Base-by-base conservation (phyloP, 2,888 invertebrate species). In the Tupiocoris notatus region DNA sequence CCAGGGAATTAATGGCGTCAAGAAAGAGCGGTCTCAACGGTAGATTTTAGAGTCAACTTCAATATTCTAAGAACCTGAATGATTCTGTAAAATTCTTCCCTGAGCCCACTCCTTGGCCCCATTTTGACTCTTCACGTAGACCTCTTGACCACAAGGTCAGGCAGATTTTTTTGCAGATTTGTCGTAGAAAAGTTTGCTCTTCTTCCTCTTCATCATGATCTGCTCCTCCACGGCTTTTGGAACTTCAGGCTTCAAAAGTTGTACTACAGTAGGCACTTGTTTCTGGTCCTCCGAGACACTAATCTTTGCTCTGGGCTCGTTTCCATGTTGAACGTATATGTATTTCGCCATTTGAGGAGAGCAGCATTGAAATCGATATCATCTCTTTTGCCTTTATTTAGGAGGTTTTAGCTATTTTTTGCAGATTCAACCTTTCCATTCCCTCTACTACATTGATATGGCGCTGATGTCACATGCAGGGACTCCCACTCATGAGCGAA, bases 371-470 rank as follows among this genome's bases (percentile, higher is more conserved):
- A 77, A 76, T 80, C 80, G 61, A 56, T 63, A 1, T 68, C 25
- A 0, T 73, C 70, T 16, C 75, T 75, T 20, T 78, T 16, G 20
- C 71, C 22, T 73, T 81, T 80, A 73, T 79, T 78, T 24, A 81
- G 54, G n/a, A 80, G 21, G 6, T 20, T 76, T 65, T 81, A 80
- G 18, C 78, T 79, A 20, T 78, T 80, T 64, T 81, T 81, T 6
- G 81, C 81, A n/a, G 80, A 75, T 76, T 81, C 80, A 1, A 80
- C 80, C 77, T 81, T 81, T 0, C 80, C 81, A 74, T 80, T 81
- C 21, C 78, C 77, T 71, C 70, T 25, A 9, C 63, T 79, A 67
- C n/a, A n/a, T n/a, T 80, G 78, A 20, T 78, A 75, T 24, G 81
- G 81, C 17, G 81, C 79, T 6, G 79, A 79, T 0, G 80, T 78